Evolutionary conservation across 2,113 vertebrate species (phyloP).

Genomic region (Erinaceus europaeus): DNA sequence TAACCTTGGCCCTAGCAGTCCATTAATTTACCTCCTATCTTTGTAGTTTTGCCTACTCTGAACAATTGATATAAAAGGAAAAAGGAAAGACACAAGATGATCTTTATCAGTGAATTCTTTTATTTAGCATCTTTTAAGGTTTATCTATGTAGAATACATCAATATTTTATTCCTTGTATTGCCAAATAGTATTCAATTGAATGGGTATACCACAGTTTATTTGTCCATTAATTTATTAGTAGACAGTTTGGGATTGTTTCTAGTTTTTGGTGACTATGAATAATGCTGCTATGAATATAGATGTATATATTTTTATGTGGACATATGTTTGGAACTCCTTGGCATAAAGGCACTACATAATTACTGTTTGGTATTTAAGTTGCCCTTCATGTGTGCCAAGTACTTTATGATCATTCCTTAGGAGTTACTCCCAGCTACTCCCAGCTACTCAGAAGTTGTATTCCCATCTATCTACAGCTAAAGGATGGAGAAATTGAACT

Average conservation of each 20-base stretch:
- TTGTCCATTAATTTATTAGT: neutral
- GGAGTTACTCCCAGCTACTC: conserved; percentile 49
- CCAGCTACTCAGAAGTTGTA: conserved; percentile 33
- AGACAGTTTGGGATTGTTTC: neutral
- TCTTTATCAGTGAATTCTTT: neutral
- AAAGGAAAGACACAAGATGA: too few relatives aligned
- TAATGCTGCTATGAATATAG: neutral
- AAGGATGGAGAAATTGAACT: conserved; percentile 31
- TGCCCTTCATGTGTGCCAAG: conserved; percentile 66
- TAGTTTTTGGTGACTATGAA: neutral
- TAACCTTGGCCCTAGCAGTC: neutral
- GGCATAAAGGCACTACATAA: conserved; percentile 72
- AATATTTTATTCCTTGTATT: neutral
- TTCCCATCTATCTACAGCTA: conserved; percentile 16
- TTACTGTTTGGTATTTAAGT: conserved; percentile 70
- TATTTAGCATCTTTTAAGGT: neutral
- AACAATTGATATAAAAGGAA: neutral
- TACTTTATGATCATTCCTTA: conserved; percentile 65
- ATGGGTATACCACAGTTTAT: neutral
- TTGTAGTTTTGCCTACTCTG: neutral
- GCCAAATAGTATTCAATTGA: neutral
- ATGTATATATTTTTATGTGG: neutral
- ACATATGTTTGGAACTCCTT: conserved; percentile 46
- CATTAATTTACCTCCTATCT: neutral
- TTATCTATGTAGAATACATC: neutral